These are phyloP conservation scores for Pristionchus mayeri DNA, from an alignment of 2,888 invertebrate species.

Conservation along the genomic window DNA sequence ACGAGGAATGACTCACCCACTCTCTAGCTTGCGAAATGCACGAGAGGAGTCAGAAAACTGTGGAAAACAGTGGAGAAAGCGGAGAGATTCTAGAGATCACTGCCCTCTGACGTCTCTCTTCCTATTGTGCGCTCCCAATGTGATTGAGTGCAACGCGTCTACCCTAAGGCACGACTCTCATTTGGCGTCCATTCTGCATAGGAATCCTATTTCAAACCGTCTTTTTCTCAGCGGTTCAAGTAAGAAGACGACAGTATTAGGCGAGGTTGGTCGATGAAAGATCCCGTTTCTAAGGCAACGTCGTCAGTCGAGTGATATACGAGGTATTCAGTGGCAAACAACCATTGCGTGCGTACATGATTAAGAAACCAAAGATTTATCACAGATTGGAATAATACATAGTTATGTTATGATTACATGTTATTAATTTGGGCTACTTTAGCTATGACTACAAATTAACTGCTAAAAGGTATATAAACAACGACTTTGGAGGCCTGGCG, in stretches of 20 bases:
- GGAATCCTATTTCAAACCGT: background rate
- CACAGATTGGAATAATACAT: background rate
- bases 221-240: background rate
- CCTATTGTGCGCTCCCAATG: too few species aligned
- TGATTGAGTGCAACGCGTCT: too few species aligned
- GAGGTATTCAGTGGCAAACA: background rate
- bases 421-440: constrained; percentile 18
- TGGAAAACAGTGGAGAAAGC: too few species aligned
- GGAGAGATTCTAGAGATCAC: too few species aligned
- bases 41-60: constrained; percentile 6
- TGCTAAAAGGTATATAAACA: background rate
- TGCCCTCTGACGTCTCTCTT: background rate
- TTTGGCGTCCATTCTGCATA: too few species aligned
- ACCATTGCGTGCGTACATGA: background rate
- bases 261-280: too few species aligned
- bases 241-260: background rate
- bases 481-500: too few species aligned
- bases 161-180: background rate
- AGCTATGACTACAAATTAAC: background rate
- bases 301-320: background rate
- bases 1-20: background rate
- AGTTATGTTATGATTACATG: background rate
- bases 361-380: background rate
- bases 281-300: constrained; percentile 26
- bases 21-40: constrained; percentile 11